phyloP scores from a whole-genome alignment of 2,888 invertebrate genomes.

The Himalopsyche anomala region DNA sequence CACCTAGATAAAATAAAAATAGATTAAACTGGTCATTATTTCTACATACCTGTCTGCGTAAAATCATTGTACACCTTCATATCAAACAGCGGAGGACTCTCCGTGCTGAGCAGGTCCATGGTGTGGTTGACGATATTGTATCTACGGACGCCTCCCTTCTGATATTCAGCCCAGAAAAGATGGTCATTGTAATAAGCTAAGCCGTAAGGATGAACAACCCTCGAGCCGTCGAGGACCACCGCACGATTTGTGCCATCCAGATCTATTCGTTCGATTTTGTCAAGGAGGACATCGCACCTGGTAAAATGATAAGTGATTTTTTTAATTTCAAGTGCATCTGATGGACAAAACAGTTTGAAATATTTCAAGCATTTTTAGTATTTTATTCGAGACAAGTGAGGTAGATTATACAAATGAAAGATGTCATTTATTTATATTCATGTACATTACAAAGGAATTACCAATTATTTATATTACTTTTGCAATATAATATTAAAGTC shows the following conservation, averaged over 20 bases:
- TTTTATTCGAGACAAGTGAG: conserved; percentile 2
- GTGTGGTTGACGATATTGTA: conserved; percentile 73
- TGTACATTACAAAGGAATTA: no score
- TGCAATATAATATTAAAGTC: no score
- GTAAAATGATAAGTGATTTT: conserved; percentile 12
- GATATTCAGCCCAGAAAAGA: conserved; percentile 84
- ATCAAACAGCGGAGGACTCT: conserved; percentile 82
- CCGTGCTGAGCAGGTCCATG: conserved; percentile 74
- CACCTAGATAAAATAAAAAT: not conserved
- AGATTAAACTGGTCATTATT: not conserved
- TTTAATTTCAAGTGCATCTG: no score
- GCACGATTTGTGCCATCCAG: conserved; percentile 76
- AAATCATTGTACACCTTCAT: conserved; percentile 81
- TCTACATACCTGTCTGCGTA: conserved; percentile 74
- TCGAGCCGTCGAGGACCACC: conserved; percentile 73
- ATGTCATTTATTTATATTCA: no score
- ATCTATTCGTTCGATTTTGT: conserved; percentile 82
- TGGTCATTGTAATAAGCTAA: conserved; percentile 80
- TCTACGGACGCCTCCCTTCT: conserved; percentile 78
- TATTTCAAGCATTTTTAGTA: no score
- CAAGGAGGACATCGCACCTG: conserved; percentile 83
- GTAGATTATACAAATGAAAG: no score
- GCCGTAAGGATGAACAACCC: conserved; percentile 82
- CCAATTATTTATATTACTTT: no score
- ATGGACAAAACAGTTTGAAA: no score